These are phyloP conservation scores for Patella depressa DNA, from an alignment of 2,888 invertebrate species.

Conservation along the genomic window DNA sequence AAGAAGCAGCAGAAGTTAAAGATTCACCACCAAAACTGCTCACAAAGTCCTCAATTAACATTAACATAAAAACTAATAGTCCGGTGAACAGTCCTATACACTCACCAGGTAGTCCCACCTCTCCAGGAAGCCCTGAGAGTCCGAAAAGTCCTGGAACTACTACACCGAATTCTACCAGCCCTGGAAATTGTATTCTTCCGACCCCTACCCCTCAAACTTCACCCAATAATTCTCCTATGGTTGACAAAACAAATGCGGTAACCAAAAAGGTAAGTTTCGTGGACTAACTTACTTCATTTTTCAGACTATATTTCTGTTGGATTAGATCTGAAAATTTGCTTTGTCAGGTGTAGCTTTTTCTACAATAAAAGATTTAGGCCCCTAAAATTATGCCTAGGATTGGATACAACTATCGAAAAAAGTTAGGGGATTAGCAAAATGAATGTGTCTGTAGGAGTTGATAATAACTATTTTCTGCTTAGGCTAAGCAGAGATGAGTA, in stretches of 20 bases:
- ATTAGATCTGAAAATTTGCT: no score
- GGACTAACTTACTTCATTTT: no score
- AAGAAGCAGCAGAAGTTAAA: conserved; percentile 56
- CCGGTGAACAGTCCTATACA: conserved; percentile 54
- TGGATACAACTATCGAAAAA: no score
- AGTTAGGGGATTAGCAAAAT: no score
- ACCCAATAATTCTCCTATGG: conserved; percentile 31
- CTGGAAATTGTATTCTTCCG: conserved; percentile 33
- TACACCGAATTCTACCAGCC: conserved; percentile 49
- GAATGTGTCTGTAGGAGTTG: no score
- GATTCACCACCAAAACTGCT: conserved; percentile 57
- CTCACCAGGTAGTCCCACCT: conserved; percentile 54
- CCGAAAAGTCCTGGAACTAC: conserved; percentile 38
- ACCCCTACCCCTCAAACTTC: conserved; percentile 34
- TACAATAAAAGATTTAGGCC: no score
- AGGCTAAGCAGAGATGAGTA: no score
- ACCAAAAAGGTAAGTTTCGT: conserved; percentile 18
- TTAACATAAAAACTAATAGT: conserved; percentile 51
- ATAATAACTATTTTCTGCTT: no score
- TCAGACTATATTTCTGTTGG: no score
- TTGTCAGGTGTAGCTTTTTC: no score
- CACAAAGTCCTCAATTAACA: conserved; percentile 57
- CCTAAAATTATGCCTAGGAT: no score
- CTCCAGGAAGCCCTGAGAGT: conserved; percentile 48
- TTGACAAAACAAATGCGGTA: conserved; percentile 33